These are phyloP conservation scores for Oreamnos americanus DNA, from an alignment of 2,113 vertebrate species.

Conservation along the genomic window DNA sequence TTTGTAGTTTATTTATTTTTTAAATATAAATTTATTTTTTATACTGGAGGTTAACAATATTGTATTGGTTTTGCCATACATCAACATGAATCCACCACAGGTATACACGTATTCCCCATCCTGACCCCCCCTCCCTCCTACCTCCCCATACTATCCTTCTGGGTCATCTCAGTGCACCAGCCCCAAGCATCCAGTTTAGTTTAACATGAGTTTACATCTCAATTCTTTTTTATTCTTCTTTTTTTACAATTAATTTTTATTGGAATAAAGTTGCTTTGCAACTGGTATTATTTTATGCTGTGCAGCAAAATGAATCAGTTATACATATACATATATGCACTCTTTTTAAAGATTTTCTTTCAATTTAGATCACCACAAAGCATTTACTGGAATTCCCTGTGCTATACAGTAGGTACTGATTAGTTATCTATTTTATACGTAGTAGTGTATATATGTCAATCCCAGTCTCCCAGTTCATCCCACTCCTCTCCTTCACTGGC, in stretches of 20 bases:
- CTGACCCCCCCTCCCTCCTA: no score
- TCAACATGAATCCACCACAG: no score
- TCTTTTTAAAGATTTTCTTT: neutral
- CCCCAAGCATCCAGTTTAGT: neutral
- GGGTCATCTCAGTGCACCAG: no score
- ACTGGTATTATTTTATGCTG: neutral
- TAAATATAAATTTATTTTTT: no score
- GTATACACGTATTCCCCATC: no score
- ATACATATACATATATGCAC: neutral
- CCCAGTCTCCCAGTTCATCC: neutral
- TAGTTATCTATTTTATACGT: neutral
- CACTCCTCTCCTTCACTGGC: neutral
- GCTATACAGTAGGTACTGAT: neutral
- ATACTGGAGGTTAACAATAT: no score
- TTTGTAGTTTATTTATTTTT: neutral
- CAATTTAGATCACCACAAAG: neutral
- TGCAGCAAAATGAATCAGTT: neutral
- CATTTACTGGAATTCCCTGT: neutral
- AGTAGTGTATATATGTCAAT: neutral
- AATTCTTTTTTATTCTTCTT: neutral
- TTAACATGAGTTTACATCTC: neutral
- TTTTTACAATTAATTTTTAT: neutral
- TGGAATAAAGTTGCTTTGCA: neutral
- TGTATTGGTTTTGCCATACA: no score
- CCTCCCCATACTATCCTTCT: no score